Percentiles rank a stretch among this genome's conserved stretches.
Evolutionary conservation across 2,797 vertebrate species (phyloP).

Genomic region (Allobates femoralis): DNA sequence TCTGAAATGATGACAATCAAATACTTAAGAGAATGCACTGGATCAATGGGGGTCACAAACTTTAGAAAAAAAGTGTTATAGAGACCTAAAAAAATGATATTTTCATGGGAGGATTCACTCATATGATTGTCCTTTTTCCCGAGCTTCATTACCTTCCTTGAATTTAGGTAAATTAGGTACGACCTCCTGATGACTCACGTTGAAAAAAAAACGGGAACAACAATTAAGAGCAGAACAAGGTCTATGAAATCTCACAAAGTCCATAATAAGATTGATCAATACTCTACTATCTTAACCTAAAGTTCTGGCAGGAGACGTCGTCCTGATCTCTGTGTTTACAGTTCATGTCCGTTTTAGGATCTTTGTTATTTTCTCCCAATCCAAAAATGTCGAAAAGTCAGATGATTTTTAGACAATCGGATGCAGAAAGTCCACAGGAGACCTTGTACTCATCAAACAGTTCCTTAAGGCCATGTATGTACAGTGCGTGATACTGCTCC

Average conservation of each 20-base stretch:
- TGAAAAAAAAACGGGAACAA: too few species aligned
- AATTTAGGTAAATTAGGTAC: too few species aligned
- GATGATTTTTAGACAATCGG: constrained; percentile 44
- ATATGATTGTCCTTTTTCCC: too few species aligned
- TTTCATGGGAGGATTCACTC: too few species aligned
- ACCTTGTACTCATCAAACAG: constrained; percentile 80
- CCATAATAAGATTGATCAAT: not conserved
- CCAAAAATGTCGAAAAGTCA: not conserved
- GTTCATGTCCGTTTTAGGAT: not conserved
- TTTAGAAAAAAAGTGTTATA: too few species aligned
- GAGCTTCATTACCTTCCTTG: too few species aligned
- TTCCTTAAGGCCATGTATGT: constrained; percentile 73
- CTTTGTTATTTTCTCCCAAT: not conserved
- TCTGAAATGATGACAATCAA: too few species aligned
- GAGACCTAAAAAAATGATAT: too few species aligned
- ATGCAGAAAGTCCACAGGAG: constrained; percentile 68
- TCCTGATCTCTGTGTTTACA: not conserved
- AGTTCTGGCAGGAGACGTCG: not conserved
- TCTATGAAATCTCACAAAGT: not conserved
- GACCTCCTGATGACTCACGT: too few species aligned
- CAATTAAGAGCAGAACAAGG: too few species aligned
- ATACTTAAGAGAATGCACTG: too few species aligned
- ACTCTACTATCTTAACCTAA: not conserved
- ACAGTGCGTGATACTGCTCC: constrained; percentile 72
- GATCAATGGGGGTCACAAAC: too few species aligned